phyloP scores from a whole-genome alignment of 2,888 invertebrate genomes.

The Hydropsyche betteni region DNA sequence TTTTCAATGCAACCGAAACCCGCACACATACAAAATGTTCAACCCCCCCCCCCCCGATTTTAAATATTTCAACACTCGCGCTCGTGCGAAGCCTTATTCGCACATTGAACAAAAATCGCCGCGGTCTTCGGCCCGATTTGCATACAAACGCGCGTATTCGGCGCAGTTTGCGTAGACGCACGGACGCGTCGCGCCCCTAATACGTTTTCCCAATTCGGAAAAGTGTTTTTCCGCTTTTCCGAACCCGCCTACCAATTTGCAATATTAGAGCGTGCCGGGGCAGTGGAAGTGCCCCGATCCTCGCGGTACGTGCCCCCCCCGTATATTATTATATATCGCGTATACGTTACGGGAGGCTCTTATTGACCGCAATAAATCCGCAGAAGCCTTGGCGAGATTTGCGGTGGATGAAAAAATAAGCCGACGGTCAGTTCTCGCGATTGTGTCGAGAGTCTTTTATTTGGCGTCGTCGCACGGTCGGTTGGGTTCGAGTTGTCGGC shows the following conservation, averaged over 20 bases:
- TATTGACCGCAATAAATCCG: conserved; percentile 50
- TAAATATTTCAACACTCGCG: too few species aligned
- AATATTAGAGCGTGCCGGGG: conserved; percentile 37
- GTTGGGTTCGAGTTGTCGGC: too few species aligned
- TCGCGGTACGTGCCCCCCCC: too few species aligned
- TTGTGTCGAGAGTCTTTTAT: too few species aligned
- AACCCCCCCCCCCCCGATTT: too few species aligned
- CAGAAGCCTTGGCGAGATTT: conserved; percentile 14
- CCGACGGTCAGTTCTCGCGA: too few species aligned
- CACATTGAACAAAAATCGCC: too few species aligned
- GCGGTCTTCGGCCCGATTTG: background rate
- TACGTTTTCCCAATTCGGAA: conserved; percentile 25
- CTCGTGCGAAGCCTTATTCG: too few species aligned
- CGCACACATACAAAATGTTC: too few species aligned
- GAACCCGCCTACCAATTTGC: conserved; percentile 36
- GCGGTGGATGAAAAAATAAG: background rate
- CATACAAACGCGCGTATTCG: conserved; percentile 1
- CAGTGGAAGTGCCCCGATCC: conserved; percentile 11
- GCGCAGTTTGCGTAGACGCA: background rate
- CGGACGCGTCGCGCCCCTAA: background rate
- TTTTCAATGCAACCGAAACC: too few species aligned
- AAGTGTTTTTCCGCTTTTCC: conserved; percentile 33
- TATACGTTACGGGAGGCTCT: conserved; percentile 18
- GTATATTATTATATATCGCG: too few species aligned
- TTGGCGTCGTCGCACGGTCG: too few species aligned